A percentile compares a stretch with the other conserved stretches of the same genome.
Evolutionary conservation across 2,797 vertebrate species (phyloP).

Genomic region (Sitta carolinensis): DNA sequence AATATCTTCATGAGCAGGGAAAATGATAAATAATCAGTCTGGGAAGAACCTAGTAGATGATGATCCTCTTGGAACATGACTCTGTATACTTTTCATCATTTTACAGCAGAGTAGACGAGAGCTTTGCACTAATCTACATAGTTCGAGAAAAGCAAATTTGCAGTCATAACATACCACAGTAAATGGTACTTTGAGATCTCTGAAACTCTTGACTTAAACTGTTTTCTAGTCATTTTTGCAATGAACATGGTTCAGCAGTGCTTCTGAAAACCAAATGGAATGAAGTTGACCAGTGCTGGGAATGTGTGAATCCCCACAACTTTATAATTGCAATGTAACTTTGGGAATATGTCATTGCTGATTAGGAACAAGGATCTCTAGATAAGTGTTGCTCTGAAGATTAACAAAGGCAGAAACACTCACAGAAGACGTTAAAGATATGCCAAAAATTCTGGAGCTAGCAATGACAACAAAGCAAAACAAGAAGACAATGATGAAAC

Average conservation of each 20-base stretch:
- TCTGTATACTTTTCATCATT: neutral
- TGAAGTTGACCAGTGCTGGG: neutral
- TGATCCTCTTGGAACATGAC: neutral
- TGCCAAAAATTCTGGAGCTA: neutral
- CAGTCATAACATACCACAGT: neutral
- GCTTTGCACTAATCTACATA: neutral
- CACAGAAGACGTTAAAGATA: neutral
- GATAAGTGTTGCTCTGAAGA: neutral
- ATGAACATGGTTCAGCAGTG: neutral
- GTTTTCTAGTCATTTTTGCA: neutral
- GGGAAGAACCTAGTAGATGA: neutral
- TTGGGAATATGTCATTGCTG: fast-evolving
- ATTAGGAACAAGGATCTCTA: neutral
- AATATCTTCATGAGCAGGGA: neutral
- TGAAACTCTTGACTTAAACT: neutral
- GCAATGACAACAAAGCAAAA: neutral
- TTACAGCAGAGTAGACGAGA: neutral
- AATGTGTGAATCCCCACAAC: neutral
- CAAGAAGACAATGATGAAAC: neutral
- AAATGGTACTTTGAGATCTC: neutral
- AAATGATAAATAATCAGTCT: neutral
- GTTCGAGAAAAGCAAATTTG: neutral
- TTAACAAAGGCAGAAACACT: neutral
- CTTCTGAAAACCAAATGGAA: neutral
- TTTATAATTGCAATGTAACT: neutral